phyloP scores from a whole-genome alignment of 2,113 vertebrate genomes.

The Heterotilapia buettikoferi region DNA sequence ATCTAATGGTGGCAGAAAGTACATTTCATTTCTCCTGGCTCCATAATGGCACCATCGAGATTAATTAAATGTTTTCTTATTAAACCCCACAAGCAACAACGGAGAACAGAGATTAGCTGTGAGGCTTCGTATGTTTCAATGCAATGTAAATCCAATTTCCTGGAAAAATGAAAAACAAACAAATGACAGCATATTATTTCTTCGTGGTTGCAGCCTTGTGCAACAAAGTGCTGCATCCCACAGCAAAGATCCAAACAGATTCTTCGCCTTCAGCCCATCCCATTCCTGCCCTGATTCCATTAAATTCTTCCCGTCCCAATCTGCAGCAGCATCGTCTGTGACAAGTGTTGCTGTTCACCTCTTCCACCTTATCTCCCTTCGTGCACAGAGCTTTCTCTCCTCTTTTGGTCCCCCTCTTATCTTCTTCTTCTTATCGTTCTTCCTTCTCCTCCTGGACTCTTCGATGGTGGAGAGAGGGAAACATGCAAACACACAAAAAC shows the following conservation, averaged over 20 bases:
- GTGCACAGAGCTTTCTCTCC: constrained; percentile 68
- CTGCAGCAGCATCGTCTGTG: constrained; percentile 74
- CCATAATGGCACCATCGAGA: not conserved
- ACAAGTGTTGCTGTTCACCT: constrained; percentile 84
- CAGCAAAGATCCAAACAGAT: not conserved
- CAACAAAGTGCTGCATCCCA: not conserved
- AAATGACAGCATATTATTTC: not conserved
- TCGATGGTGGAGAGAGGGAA: not conserved
- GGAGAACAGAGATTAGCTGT: not conserved
- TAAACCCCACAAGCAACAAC: not conserved
- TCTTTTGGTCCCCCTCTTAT: constrained; percentile 50
- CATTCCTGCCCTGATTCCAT: constrained; percentile 18
- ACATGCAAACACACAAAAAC: not conserved
- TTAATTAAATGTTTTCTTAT: not conserved
- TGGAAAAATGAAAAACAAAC: not conserved
- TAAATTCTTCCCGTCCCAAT: constrained; percentile 64
- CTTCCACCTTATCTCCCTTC: constrained; percentile 80
- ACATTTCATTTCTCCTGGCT: not conserved
- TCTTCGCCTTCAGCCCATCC: not conserved
- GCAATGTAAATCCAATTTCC: not conserved
- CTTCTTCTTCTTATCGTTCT: constrained; percentile 39
- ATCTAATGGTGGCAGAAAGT: not conserved
- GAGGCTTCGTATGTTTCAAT: not conserved
- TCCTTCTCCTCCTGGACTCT: not conserved
- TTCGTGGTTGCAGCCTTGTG: not conserved